Conservation (phyloP, 1,140 invertebrate genomes). For the Sinonovacula constricta region DNA sequence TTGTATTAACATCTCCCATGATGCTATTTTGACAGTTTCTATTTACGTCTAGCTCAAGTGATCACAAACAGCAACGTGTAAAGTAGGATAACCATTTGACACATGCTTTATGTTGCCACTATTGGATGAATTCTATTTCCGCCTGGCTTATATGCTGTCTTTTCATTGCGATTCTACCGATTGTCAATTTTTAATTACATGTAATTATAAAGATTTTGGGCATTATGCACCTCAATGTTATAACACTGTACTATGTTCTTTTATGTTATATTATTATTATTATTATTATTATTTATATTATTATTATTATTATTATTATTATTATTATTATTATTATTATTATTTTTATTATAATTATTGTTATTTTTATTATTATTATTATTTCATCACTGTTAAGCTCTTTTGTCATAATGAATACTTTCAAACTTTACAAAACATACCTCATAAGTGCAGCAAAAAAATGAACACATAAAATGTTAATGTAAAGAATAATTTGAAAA, state of each 20-base stretch:
- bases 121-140: not conserved
- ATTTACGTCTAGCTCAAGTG: too few relatives aligned
- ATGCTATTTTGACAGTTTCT: too few relatives aligned
- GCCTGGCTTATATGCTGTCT: not conserved
- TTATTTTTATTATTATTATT: conserved; percentile 4
- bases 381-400: too few relatives aligned
- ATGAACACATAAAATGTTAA: too few relatives aligned
- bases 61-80: too few relatives aligned
- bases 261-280: not conserved
- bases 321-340: conserved; percentile 23
- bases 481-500: too few relatives aligned
- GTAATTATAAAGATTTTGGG: conserved; percentile 7
- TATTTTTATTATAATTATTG: conserved; percentile 8
- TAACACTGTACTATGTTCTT: not conserved
- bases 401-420: too few relatives aligned
- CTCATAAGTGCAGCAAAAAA: too few relatives aligned
- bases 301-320: conserved; percentile 23
- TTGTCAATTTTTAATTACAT: not conserved
- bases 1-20: too few relatives aligned
- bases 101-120: not conserved
- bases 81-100: too few relatives aligned
- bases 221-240: not conserved
- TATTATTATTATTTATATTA: conserved; percentile 15
- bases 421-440: too few relatives aligned
- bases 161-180: not conserved